Conservation (phyloP, 2,888 invertebrate species). For the Lathronympha strigana region DNA sequence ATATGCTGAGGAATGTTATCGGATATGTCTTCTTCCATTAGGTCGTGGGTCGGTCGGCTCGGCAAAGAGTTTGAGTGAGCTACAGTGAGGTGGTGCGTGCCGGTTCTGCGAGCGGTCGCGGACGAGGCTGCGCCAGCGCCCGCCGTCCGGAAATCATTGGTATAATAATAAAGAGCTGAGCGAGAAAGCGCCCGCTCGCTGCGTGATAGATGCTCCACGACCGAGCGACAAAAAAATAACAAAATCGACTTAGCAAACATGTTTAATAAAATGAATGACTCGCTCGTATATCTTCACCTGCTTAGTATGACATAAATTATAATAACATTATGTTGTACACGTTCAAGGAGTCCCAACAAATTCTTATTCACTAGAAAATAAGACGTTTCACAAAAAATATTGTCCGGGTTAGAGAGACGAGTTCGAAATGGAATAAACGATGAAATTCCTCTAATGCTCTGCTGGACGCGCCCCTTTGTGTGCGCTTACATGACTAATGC, state of each 20-base stretch:
- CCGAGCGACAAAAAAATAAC: slow-evolving; percentile 79
- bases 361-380: slow-evolving; percentile 81
- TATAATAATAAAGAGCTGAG: slow-evolving; percentile 77
- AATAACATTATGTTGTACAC: slow-evolving; percentile 83
- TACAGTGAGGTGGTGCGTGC: slow-evolving; percentile 17
- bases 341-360: slow-evolving; percentile 81
- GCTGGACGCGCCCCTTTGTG: slow-evolving; percentile 61
- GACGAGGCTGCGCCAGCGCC: slow-evolving; percentile 40
- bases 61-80: slow-evolving; percentile 24
- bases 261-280: slow-evolving; percentile 83
- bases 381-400: slow-evolving; percentile 76
- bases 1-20: slow-evolving; percentile 54
- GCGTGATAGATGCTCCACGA: slow-evolving; percentile 79
- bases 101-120: slow-evolving; percentile 35
- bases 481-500: slow-evolving; percentile 61
- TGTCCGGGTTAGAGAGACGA: slow-evolving; percentile 70
- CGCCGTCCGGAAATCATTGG: slow-evolving; percentile 78
- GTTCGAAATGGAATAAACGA: slow-evolving; percentile 68
- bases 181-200: slow-evolving; percentile 81
- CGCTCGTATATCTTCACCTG: slow-evolving; percentile 83
- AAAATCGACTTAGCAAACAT: slow-evolving; percentile 83
- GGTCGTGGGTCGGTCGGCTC: slow-evolving; percentile 20
- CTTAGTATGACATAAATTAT: slow-evolving; percentile 84
- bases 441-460: slow-evolving; percentile 64
- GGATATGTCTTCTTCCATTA: slow-evolving; percentile 43